Evolutionary conservation across 2,888 invertebrate genomes (phyloP).

Genomic region (Andrena praecox): DNA sequence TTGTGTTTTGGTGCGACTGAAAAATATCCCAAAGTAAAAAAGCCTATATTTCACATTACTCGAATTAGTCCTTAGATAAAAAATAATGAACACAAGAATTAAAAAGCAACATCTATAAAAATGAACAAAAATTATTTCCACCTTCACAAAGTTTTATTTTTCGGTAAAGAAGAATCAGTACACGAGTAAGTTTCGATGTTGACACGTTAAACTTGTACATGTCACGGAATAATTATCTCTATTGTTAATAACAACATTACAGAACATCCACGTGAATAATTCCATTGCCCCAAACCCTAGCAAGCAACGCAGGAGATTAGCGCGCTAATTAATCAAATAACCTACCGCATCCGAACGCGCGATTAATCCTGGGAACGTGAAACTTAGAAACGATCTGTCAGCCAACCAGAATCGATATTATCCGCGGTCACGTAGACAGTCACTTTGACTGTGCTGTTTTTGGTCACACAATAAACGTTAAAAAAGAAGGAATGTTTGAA

Average conservation of each 20-base stretch:
- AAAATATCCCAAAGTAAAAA: too few species aligned
- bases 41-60: too few species aligned
- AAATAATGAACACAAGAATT: too few species aligned
- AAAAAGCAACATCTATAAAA: background rate
- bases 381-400: constrained; percentile 64
- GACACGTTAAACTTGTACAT: background rate
- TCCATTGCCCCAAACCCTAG: background rate
- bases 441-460: too few species aligned
- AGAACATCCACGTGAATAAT: constrained; percentile 29
- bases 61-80: too few species aligned
- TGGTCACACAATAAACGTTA: constrained; percentile 1
- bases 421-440: too few species aligned
- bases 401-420: constrained; percentile 53
- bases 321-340: constrained; percentile 48
- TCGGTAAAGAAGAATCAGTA: background rate
- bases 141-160: background rate
- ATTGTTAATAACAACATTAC: constrained; percentile 4
- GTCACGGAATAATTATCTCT: background rate
- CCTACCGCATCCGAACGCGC: constrained; percentile 28
- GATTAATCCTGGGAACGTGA: constrained; percentile 56
- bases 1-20: too few species aligned
- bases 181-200: background rate
- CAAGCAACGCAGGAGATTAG: constrained; percentile 40
- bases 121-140: background rate
- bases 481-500: constrained; percentile 8